Conservation (phyloP, 2,113 vertebrate species). For the Rhynchomys soricoides region DNA sequence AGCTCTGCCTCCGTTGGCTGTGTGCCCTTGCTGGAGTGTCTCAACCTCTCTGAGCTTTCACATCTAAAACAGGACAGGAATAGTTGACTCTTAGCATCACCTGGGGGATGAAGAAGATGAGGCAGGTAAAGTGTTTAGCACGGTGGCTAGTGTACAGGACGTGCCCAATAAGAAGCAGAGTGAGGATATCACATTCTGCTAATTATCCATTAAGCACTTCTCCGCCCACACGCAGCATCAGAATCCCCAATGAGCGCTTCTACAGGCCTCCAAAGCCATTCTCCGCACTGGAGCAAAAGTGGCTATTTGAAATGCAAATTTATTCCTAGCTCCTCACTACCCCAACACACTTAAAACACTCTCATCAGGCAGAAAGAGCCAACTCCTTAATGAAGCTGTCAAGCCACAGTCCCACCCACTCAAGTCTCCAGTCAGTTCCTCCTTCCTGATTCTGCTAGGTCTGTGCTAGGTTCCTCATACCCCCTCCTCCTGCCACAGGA, state of each 20-base stretch:
- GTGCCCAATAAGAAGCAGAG: background rate
- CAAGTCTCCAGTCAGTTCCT: background rate
- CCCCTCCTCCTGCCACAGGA: background rate
- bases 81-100: background rate
- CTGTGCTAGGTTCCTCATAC: background rate
- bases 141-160: background rate
- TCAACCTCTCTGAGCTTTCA: conserved; percentile 33
- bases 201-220: background rate
- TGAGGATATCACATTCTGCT: background rate
- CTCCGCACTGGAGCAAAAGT: background rate
- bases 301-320: conserved; percentile 12
- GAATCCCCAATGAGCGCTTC: background rate
- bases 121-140: background rate
- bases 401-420: background rate
- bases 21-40: background rate
- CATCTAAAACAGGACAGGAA: background rate
- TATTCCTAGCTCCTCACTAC: background rate
- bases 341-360: background rate
- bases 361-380: background rate
- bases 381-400: background rate
- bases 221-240: background rate
- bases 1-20: background rate
- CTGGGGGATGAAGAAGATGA: background rate
- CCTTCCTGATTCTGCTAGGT: background rate
- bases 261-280: background rate